Base-by-base conservation (phyloP, 2,113 vertebrate genomes). In the Hassar affinis region DNA sequence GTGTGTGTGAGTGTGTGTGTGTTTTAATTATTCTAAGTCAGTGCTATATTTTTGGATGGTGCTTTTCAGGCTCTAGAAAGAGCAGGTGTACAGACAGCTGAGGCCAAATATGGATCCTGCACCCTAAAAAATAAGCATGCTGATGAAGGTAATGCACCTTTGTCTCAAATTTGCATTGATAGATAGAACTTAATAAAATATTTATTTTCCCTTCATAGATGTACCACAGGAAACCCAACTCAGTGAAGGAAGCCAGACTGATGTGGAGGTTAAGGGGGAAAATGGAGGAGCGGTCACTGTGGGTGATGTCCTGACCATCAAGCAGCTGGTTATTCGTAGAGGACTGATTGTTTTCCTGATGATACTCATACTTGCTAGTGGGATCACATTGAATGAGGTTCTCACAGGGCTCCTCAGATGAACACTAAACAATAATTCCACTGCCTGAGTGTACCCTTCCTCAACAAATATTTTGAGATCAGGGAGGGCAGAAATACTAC, bases 351-450 rank as follows among this genome's bases (percentile, higher is more conserved):
- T 89, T 47, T 47, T 93, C 57, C 51, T 88, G 78, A 93, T 92
- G 93, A 51, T 94, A 54, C 8, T 88, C 82, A 84, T 94, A 52
- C 88, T 94, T 14, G 79, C 87, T 0, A 88, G 82, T 51, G 93
- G 93, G 62, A 89, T 94, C 74, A 35, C 87, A 71, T 82, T 90
- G 82, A 91, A 90, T 14, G 85, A 91, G 87, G 8, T 92, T 64
- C 87, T 93, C 64, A 84, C 82, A 56, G 38, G 72, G 11, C 45
- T 84, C 59, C 85, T 95, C 15, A 75, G 84, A 35, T 81, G 61
- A 90, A 54, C 20, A 51, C 27, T 17, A 76, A 9, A 0, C 17
- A 1, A 76, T 47, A 49, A 27, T 12, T 12, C 25, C 56, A 2
- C 5, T 54, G 56, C 45, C 56, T 30, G 54, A 62, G 52, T 22